Evolutionary conservation across 2,888 invertebrate species (phyloP).

Genomic region (Napeogenes sylphis): DNA sequence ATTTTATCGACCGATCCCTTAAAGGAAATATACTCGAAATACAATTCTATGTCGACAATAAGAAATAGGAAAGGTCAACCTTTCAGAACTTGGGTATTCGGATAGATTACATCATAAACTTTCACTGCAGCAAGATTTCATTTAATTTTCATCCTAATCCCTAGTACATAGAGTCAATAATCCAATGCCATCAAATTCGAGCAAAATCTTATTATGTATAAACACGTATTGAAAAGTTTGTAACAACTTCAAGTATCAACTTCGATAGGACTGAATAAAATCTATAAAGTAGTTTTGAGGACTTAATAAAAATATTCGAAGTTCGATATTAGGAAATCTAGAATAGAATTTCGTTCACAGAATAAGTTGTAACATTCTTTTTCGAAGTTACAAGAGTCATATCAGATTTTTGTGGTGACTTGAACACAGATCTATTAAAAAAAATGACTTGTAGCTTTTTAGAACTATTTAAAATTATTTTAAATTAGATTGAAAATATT

Average conservation of each 20-base stretch:
- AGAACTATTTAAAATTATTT: too few species aligned
- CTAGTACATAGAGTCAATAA: background rate
- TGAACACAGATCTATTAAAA: too few species aligned
- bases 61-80: constrained; percentile 7
- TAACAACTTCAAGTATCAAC: constrained; percentile 4
- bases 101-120: constrained; percentile 6
- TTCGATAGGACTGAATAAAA: constrained; percentile 5
- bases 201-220: constrained; percentile 6
- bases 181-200: background rate
- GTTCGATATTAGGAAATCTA: background rate
- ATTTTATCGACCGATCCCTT: background rate
- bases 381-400: too few species aligned
- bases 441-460: too few species aligned
- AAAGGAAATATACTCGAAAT: background rate
- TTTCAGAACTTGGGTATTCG: constrained; percentile 2
- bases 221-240: constrained; percentile 6
- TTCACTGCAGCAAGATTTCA: background rate
- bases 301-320: constrained; percentile 5
- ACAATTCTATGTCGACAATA: constrained; percentile 3
- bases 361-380: constrained; percentile 2
- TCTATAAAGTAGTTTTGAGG: constrained; percentile 4
- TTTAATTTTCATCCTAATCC: background rate
- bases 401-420: too few species aligned
- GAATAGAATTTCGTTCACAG: background rate
- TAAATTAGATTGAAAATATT: too few species aligned